Conservation (phyloP, 2,888 invertebrate species). For the Hymenopus coronatus region DNA sequence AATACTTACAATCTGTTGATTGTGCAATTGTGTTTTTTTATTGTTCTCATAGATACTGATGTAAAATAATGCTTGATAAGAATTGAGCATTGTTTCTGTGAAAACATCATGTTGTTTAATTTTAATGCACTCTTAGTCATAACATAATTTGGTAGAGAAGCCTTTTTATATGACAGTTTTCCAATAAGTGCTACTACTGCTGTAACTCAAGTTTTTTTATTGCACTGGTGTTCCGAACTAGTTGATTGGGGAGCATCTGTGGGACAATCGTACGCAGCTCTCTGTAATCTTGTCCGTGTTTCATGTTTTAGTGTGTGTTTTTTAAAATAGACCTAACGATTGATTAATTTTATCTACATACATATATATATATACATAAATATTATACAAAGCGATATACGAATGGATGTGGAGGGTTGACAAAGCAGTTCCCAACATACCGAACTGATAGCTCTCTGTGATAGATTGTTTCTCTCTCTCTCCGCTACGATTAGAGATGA, state of each 20-base stretch:
- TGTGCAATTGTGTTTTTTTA: constrained; percentile 12
- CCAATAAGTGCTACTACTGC: background rate
- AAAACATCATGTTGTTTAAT: background rate
- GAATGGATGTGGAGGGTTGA: constrained; percentile 21
- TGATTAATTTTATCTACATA: constrained; percentile 27
- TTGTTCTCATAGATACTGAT: background rate
- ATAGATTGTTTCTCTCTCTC: constrained; percentile 26
- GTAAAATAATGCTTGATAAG: background rate
- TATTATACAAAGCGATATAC: constrained; percentile 28
- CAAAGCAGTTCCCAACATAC: constrained; percentile 31
- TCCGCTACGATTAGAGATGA: background rate
- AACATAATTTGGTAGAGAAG: background rate
- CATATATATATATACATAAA: constrained; percentile 22
- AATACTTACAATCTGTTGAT: background rate
- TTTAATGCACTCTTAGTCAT: background rate
- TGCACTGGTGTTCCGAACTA: constrained; percentile 14
- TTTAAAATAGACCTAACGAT: constrained; percentile 9
- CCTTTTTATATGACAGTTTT: constrained; percentile 8
- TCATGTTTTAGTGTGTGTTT: constrained; percentile 27
- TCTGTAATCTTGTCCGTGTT: constrained; percentile 19
- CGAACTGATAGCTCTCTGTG: constrained; percentile 35
- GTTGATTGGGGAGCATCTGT: constrained; percentile 26
- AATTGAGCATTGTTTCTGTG: background rate
- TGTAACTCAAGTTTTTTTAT: background rate
- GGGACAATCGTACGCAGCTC: constrained; percentile 29